A percentile compares a stretch with the other conserved stretches of the same genome.
phyloP scores from a whole-genome alignment of 1,140 invertebrate species.

The Cecropterus lyciades region DNA sequence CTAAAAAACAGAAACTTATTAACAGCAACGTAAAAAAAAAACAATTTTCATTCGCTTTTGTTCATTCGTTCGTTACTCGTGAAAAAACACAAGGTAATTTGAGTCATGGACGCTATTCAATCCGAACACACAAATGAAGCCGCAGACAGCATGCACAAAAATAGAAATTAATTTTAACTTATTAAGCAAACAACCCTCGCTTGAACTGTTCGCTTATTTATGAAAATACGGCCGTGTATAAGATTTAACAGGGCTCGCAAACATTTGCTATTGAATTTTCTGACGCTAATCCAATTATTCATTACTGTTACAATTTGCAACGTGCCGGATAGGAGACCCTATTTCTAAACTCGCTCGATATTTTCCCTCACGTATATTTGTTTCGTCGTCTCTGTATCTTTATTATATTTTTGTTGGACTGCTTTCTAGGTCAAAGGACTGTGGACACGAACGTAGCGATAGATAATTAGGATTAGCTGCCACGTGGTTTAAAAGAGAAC shows the following conservation, averaged over 20 bases:
- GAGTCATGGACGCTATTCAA: too few species aligned
- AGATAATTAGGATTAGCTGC: too few species aligned
- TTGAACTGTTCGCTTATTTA: slow-evolving; percentile 6
- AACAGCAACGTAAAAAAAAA: too few species aligned
- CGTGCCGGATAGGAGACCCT: not conserved
- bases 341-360: slow-evolving; percentile 15
- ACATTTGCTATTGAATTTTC: slow-evolving; percentile 42
- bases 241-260: slow-evolving; percentile 28
- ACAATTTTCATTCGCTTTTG: too few species aligned
- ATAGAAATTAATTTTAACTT: slow-evolving; percentile 10
- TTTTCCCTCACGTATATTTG: not conserved
- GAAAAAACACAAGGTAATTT: too few species aligned
- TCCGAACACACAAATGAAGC: not conserved
- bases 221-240: slow-evolving; percentile 22
- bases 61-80: too few species aligned
- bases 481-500: too few species aligned
- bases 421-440: too few species aligned
- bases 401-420: too few species aligned
- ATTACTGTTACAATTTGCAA: slow-evolving; percentile 44
- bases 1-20: too few species aligned
- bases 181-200: not conserved
- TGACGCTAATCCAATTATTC: slow-evolving; percentile 48
- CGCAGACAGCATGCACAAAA: not conserved
- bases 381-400: too few species aligned
- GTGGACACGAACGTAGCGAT: too few species aligned